Percentiles rank a stretch among this genome's conserved stretches.
These are phyloP conservation scores for Oasisia sp. DNA, from an alignment of 2,888 invertebrate genomes.

Conservation along the genomic window DNA sequence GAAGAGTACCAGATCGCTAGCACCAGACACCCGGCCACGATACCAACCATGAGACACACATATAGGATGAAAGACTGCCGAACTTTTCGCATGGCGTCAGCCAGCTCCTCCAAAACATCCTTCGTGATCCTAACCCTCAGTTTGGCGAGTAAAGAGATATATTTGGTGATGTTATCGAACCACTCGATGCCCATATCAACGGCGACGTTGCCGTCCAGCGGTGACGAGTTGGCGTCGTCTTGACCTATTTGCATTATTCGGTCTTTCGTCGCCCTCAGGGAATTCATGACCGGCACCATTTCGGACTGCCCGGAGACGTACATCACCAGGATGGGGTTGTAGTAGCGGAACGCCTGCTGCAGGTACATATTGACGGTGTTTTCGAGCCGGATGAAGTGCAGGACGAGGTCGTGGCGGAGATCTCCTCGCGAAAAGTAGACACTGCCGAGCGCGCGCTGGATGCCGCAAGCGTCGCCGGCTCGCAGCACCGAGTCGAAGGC, in stretches of 20 bases:
- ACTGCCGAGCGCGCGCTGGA: slow-evolving; percentile 22
- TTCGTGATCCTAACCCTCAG: background rate
- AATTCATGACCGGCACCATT: background rate
- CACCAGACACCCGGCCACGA: background rate
- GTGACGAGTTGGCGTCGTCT: background rate
- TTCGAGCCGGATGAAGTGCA: background rate
- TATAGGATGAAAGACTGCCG: background rate
- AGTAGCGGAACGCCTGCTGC: background rate
- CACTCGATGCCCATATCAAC: background rate
- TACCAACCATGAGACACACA: background rate
- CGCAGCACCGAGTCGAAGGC: slow-evolving; percentile 22
- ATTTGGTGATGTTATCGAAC: background rate
- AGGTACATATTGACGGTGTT: background rate
- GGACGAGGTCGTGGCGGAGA: background rate
- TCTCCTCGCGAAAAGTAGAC: slow-evolving; percentile 19
- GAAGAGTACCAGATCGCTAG: slow-evolving; percentile 23
- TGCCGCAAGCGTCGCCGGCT: slow-evolving; percentile 23
- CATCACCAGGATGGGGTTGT: background rate
- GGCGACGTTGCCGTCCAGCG: background rate
- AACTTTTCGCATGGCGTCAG: background rate
- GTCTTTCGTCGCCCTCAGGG: background rate
- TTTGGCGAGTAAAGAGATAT: background rate
- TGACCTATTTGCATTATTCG: background rate
- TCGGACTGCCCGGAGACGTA: background rate
- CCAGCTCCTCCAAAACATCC: background rate